These are phyloP conservation scores for Calephelis perditalis DNA, from an alignment of 2,888 invertebrate genomes.

Conservation along the genomic window DNA sequence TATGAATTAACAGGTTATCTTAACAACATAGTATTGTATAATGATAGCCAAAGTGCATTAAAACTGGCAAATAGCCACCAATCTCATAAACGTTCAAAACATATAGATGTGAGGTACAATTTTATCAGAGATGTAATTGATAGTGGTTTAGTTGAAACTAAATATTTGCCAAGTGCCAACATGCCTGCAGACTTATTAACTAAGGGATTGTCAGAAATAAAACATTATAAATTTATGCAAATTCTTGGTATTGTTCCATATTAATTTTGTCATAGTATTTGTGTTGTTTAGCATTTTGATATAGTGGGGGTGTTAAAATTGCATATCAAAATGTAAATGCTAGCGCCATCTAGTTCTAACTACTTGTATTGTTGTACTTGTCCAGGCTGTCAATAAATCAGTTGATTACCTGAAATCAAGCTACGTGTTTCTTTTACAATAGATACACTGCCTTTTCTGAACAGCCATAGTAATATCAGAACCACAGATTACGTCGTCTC, in stretches of 20 bases:
- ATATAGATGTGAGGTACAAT: slow-evolving; percentile 19
- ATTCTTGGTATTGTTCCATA: neutral
- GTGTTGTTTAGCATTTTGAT: neutral
- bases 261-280: neutral
- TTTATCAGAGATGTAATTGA: slow-evolving; percentile 18
- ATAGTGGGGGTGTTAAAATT: neutral
- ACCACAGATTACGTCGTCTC: too few species aligned
- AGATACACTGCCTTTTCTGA: too few species aligned
- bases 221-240: slow-evolving; percentile 21
- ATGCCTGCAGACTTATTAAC: slow-evolving; percentile 12
- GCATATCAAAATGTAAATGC: too few species aligned
- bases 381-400: too few species aligned
- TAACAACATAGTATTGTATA: slow-evolving; percentile 20
- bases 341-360: too few species aligned
- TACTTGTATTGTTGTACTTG: too few species aligned
- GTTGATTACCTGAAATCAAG: too few species aligned
- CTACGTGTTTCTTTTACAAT: too few species aligned
- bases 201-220: slow-evolving; percentile 16
- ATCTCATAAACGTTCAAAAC: slow-evolving; percentile 19
- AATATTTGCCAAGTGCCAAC: slow-evolving; percentile 15
- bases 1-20: slow-evolving; percentile 17
- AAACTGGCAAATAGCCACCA: slow-evolving; percentile 19
- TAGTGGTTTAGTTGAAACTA: slow-evolving; percentile 13
- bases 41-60: slow-evolving; percentile 23
- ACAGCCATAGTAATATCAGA: too few species aligned